These are phyloP conservation scores for Clupea harengus DNA, from an alignment of 2,113 vertebrate genomes.

Conservation along the genomic window DNA sequence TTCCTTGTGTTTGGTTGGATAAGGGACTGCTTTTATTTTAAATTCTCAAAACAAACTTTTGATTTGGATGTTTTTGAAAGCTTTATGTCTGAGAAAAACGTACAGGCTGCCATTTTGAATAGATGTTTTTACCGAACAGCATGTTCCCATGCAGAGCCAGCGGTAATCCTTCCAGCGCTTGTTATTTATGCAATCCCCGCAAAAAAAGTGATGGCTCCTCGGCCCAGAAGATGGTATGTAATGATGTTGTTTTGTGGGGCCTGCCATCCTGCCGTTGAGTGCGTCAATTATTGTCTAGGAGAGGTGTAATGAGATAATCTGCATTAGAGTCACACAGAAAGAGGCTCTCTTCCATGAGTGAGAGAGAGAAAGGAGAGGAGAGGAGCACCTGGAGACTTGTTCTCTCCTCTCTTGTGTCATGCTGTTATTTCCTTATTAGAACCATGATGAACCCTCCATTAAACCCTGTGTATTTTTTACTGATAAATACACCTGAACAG, in stretches of 20 bases:
- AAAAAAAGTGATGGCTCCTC: neutral
- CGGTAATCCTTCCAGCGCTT: neutral
- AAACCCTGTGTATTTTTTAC: neutral
- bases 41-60: neutral
- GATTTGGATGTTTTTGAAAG: neutral
- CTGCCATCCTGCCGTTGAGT: neutral
- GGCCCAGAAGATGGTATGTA: slow-evolving; percentile 1
- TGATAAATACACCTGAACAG: neutral
- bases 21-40: no score
- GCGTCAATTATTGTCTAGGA: neutral
- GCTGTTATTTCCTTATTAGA: neutral
- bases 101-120: neutral
- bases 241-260: neutral
- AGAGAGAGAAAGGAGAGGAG: neutral
- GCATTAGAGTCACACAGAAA: slow-evolving; percentile 2
- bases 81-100: neutral
- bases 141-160: neutral
- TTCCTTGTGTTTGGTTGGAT: neutral
- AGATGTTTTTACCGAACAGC: neutral
- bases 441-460: neutral
- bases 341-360: neutral
- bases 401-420: neutral
- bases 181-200: neutral
- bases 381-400: neutral
- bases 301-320: slow-evolving; percentile 14